These are phyloP conservation scores for Microplitis deprimator DNA, from an alignment of 2,888 invertebrate species.

Conservation along the genomic window DNA sequence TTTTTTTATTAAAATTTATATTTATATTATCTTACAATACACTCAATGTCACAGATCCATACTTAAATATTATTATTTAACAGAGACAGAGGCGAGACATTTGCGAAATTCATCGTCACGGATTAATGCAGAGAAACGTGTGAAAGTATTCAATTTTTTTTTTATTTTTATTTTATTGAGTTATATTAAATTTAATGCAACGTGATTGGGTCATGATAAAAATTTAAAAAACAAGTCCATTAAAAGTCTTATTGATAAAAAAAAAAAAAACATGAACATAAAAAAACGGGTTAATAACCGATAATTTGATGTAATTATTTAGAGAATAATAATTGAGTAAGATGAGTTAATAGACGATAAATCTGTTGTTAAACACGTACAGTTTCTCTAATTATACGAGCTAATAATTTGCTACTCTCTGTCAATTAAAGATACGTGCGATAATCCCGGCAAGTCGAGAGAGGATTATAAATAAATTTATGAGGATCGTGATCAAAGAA, in stretches of 20 bases:
- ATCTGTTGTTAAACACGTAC: neutral
- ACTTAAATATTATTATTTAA: neutral
- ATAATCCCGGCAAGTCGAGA: neutral
- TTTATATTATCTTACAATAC: neutral
- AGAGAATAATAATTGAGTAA: neutral
- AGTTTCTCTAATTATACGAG: neutral
- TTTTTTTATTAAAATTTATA: neutral
- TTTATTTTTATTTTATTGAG: conserved; percentile 1
- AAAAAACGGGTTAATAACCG: neutral
- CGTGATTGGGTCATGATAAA: neutral
- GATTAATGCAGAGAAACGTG: conserved; percentile 6
- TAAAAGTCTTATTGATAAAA: too few relatives aligned
- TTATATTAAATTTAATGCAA: too few relatives aligned
- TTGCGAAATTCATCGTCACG: conserved; percentile 16
- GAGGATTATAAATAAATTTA: conserved; percentile 8
- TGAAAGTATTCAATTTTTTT: neutral
- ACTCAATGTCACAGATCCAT: neutral
- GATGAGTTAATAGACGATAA: neutral
- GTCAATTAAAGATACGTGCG: conserved; percentile 33
- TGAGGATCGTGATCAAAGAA: neutral
- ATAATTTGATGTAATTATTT: conserved; percentile 1
- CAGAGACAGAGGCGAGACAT: neutral
- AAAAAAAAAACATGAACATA: neutral
- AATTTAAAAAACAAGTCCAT: neutral
- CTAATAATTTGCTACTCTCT: conserved; percentile 23